Percentiles rank a stretch among this genome's conserved stretches.
These are phyloP conservation scores for Rhipidura dahli DNA, from an alignment of 2,113 vertebrate genomes.

Conservation along the genomic window DNA sequence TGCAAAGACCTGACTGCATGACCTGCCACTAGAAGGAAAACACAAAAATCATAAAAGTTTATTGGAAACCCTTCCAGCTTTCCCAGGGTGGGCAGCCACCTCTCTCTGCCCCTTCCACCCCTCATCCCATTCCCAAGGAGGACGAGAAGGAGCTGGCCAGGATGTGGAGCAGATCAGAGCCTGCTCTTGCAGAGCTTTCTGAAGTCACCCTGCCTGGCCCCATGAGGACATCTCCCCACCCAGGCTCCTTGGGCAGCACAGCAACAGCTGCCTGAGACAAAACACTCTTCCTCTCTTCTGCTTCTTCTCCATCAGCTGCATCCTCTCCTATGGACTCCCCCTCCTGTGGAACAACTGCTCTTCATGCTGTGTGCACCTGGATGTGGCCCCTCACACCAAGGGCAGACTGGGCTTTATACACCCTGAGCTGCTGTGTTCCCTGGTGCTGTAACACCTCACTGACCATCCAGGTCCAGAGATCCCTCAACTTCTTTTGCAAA, in stretches of 20 bases:
- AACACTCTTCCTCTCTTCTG: not conserved
- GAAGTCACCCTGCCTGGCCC: not conserved
- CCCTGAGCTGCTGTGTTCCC: not conserved
- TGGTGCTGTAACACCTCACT: not conserved
- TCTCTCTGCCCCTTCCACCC: not conserved
- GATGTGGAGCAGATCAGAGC: not conserved
- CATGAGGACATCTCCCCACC: fast-evolving
- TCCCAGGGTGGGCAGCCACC: not conserved
- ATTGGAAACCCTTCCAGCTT: not conserved
- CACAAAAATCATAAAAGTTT: not conserved
- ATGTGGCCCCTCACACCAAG: not conserved
- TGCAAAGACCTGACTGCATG: not conserved
- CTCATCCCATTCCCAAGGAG: not conserved
- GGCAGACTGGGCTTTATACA: not conserved
- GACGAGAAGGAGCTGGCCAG: not conserved
- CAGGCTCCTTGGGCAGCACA: not conserved
- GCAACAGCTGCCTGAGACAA: not conserved
- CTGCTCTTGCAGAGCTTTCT: not conserved
- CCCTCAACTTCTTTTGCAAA: not conserved
- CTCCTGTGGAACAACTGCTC: not conserved
- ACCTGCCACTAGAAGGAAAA: not conserved
- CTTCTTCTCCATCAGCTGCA: not conserved
- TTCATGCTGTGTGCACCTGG: not conserved
- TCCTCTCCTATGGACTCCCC: not conserved
- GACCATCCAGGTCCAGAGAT: not conserved